Evolutionary conservation across 2,888 invertebrate species (phyloP).

Genomic region (Podabrus alpinus): DNA sequence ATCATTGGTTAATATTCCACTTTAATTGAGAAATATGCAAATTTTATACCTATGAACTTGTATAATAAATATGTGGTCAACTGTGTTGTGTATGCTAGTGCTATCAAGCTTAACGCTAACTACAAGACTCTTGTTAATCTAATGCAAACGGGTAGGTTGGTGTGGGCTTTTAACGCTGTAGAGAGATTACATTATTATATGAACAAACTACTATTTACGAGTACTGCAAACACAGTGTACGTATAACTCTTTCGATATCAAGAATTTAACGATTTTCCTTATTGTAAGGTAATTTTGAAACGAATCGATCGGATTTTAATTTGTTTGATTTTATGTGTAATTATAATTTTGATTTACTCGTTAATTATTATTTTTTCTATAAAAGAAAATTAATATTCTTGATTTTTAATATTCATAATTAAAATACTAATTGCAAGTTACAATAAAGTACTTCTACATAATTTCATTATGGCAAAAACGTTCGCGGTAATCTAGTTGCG

Average conservation of each 20-base stretch:
- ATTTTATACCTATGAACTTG: slow-evolving; percentile 11
- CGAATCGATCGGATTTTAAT: background rate
- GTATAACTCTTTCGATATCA: background rate
- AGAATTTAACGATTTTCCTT: background rate
- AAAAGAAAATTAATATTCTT: background rate
- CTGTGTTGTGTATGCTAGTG: slow-evolving; percentile 9
- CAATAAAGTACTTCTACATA: background rate
- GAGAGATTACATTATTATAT: slow-evolving; percentile 27
- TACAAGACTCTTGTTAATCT: slow-evolving; percentile 24
- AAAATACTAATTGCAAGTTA: background rate
- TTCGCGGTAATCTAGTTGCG: background rate
- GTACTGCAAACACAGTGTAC: slow-evolving; percentile 3
- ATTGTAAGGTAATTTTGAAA: background rate
- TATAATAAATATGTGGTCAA: background rate
- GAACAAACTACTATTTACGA: slow-evolving; percentile 27
- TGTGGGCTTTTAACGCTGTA: slow-evolving; percentile 29
- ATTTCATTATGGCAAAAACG: background rate
- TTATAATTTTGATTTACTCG: background rate
- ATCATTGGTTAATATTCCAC: background rate
- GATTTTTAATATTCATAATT: background rate
- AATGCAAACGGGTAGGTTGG: slow-evolving; percentile 29
- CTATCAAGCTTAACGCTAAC: slow-evolving; percentile 13
- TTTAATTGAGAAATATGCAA: slow-evolving; percentile 17
- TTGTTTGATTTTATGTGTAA: background rate
- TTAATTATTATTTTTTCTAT: background rate